phyloP scores from a whole-genome alignment of 2,113 vertebrate genomes.

The Trematomus loennbergii region DNA sequence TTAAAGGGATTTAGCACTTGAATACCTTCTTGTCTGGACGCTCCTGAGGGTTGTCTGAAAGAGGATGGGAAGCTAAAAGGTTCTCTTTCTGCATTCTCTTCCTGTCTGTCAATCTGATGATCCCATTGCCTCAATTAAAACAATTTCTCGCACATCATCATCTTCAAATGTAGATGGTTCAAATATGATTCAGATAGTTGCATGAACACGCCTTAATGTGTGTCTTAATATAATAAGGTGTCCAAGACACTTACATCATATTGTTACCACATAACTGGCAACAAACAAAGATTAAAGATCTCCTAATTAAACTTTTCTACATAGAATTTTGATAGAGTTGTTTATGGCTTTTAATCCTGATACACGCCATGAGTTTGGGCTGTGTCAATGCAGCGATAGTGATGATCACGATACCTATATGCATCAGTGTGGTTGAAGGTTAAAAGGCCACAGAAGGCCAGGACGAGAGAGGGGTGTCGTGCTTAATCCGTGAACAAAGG shows the following conservation, averaged over 20 bases:
- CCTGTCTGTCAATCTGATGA: conserved; percentile 79
- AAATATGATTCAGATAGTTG: background rate
- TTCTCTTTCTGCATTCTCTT: conserved; percentile 43
- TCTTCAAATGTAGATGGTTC: conserved; percentile 61
- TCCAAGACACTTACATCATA: too few species aligned
- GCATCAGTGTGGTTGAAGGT: conserved; percentile 43
- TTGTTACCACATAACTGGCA: too few species aligned
- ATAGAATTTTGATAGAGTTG: background rate
- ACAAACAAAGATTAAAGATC: too few species aligned
- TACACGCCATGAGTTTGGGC: background rate
- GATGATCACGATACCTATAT: background rate
- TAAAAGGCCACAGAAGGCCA: conserved; percentile 48
- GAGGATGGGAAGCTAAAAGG: conserved; percentile 60
- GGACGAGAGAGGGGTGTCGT: conserved; percentile 23
- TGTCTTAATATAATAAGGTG: background rate
- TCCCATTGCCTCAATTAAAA: conserved; percentile 86
- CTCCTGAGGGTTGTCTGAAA: conserved; percentile 67
- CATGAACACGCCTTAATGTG: background rate
- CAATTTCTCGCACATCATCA: conserved; percentile 72
- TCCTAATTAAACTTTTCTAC: too few species aligned
- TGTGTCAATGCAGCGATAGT: background rate
- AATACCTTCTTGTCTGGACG: conserved; percentile 63
- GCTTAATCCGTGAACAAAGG: conserved; percentile 65
- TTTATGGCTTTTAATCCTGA: background rate
- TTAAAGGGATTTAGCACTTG: conserved; percentile 80